phyloP scores from a whole-genome alignment of 2,888 invertebrate species.

The Scrobipalpa atriplicella region DNA sequence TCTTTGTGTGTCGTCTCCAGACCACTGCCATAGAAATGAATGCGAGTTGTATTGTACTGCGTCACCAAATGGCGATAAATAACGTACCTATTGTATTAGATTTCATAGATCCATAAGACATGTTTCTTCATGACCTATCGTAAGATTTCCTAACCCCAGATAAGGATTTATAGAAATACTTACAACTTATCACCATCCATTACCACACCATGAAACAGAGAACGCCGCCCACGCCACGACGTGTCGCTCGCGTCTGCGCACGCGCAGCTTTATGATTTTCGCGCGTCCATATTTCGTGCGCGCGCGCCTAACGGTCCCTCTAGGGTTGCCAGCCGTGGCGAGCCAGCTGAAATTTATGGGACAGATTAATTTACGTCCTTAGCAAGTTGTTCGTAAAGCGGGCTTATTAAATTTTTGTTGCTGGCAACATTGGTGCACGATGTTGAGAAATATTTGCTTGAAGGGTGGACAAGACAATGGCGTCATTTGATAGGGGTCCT shows the following conservation, averaged over 20 bases:
- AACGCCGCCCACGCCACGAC: slow-evolving; percentile 28
- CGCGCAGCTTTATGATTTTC: slow-evolving; percentile 64
- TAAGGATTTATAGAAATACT: slow-evolving; percentile 7
- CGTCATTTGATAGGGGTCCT: not conserved
- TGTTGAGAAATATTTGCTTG: slow-evolving; percentile 14
- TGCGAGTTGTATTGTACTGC: no score
- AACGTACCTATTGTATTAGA: no score
- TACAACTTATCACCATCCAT: slow-evolving; percentile 18
- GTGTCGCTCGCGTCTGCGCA: slow-evolving; percentile 33
- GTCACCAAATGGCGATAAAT: no score
- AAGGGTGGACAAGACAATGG: slow-evolving; percentile 16
- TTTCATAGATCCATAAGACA: no score
- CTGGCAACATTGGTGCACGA: slow-evolving; percentile 29
- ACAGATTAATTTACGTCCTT: slow-evolving; percentile 51
- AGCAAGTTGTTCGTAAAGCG: slow-evolving; percentile 30
- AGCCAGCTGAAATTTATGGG: slow-evolving; percentile 49
- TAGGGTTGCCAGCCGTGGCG: slow-evolving; percentile 53
- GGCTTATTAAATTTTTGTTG: slow-evolving; percentile 35
- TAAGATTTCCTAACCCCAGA: not conserved
- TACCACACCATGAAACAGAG: slow-evolving; percentile 12
- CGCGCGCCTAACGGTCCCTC: slow-evolving; percentile 51
- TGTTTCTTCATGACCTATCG: not conserved
- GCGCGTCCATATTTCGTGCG: slow-evolving; percentile 63
- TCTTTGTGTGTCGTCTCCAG: no score
- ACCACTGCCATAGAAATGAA: no score